Conservation (phyloP, 1,140 invertebrate species). For the Zaprionus kolodkinae region DNA sequence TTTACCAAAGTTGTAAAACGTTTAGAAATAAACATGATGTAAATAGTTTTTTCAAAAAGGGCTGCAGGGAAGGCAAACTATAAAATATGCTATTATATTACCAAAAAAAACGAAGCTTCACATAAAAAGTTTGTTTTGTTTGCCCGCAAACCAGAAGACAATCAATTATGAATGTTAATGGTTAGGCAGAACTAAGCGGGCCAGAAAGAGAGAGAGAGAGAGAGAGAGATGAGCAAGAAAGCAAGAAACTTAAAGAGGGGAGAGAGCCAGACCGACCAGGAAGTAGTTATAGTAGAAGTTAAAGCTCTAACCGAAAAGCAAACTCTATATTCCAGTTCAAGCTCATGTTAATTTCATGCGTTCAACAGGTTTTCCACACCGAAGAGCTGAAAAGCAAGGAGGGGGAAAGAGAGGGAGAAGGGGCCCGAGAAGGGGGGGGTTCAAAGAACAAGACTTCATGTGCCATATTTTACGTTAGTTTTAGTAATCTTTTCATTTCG, state of each 20-base stretch:
- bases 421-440: neutral
- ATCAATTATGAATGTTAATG: slow-evolving; percentile 71
- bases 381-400: neutral
- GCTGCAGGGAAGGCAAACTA: slow-evolving; percentile 18
- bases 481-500: slow-evolving; percentile 75
- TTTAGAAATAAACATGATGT: slow-evolving; percentile 35
- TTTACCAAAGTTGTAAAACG: slow-evolving; percentile 20
- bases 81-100: slow-evolving; percentile 24
- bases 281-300: slow-evolving; percentile 42
- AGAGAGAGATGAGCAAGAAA: neutral
- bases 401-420: neutral
- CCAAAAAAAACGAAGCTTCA: slow-evolving; percentile 10
- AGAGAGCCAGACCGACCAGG: slow-evolving; percentile 39
- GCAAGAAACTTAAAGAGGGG: neutral
- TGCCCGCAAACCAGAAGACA: slow-evolving; percentile 46
- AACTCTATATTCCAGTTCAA: slow-evolving; percentile 53
- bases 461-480: slow-evolving; percentile 73
- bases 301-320: slow-evolving; percentile 18
- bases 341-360: slow-evolving; percentile 74
- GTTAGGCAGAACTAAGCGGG: slow-evolving; percentile 19
- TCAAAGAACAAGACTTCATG: slow-evolving; percentile 19
- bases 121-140: slow-evolving; percentile 37
- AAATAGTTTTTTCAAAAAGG: slow-evolving; percentile 38
- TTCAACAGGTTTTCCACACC: slow-evolving; percentile 67
- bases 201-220: neutral